Evolutionary conservation across 2,888 invertebrate species (phyloP).

Genomic region (Apamea anceps): DNA sequence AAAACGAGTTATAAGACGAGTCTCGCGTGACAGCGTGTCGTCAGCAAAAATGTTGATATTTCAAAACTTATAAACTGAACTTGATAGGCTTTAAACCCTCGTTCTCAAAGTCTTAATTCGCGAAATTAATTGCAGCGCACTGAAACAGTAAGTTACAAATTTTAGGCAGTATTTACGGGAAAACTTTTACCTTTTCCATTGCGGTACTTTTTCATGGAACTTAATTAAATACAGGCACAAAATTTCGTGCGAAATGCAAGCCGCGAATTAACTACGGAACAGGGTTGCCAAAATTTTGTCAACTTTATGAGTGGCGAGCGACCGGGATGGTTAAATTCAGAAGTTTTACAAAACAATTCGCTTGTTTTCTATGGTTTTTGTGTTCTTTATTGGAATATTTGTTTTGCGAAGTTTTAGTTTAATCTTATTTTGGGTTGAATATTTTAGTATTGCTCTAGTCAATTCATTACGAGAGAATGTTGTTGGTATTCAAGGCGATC

Average conservation of each 20-base stretch:
- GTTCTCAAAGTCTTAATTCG: conserved; percentile 55
- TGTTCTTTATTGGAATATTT: conserved; percentile 47
- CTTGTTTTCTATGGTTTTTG: conserved; percentile 25
- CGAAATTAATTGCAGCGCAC: conserved; percentile 61
- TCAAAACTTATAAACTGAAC: conserved; percentile 41
- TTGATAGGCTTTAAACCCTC: conserved; percentile 25
- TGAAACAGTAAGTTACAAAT: conserved; percentile 63
- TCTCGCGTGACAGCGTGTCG: conserved; percentile 45
- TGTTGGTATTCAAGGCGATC: not conserved
- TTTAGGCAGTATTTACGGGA: conserved; percentile 68
- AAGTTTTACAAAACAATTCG: conserved; percentile 45
- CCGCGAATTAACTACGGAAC: conserved; percentile 71
- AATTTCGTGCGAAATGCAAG: conserved; percentile 86
- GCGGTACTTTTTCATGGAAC: conserved; percentile 79
- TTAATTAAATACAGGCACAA: conserved; percentile 83
- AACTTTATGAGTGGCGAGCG: conserved; percentile 52
- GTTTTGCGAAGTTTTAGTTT: conserved; percentile 19
- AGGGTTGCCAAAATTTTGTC: conserved; percentile 68
- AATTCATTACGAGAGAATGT: not conserved
- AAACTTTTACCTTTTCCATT: conserved; percentile 77
- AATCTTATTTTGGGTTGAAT: conserved; percentile 23
- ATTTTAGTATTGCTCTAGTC: conserved; percentile 5
- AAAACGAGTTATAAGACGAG: conserved; percentile 5
- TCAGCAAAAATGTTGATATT: conserved; percentile 39
- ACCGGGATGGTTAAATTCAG: conserved; percentile 38